Base-by-base conservation (phyloP, 2,113 vertebrate species). In the Erpornis zantholeuca region DNA sequence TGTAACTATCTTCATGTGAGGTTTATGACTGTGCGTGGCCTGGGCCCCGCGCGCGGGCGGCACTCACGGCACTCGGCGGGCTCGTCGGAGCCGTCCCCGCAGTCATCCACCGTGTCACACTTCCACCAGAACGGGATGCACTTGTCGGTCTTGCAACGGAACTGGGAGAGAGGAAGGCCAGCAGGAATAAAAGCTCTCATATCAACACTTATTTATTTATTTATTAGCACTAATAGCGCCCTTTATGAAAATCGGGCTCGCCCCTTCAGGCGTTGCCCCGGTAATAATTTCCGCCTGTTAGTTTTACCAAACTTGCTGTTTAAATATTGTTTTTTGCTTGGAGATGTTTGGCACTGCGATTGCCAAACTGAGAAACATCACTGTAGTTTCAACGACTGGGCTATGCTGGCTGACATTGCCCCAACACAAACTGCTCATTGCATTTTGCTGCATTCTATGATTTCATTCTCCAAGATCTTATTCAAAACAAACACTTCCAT, bases 121-220 rank as follows among this genome's bases (percentile, higher is more conserved):
- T 99, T 99, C 99, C 99, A 99, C 99, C 99, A 99, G 93, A 99
- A 99, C 0, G 99, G 99, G 94, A 99, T 99, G 66, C 99, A 99
- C 97, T 99, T 99, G 91, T 99, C 99, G 16, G 99, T 99, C 85
- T 99, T 99, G 85, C 99, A 99, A 64, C 99, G 99, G 94, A 99
- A 99, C 99, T 99, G 90, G 23, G 71, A 66, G 54, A 69, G 45
- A 69, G 47, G 35, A 71, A 69, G 52, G 50, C 31, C 61, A 45
- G 57, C 22, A 25, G 22, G 40, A 36, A 38, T 4, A 64, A 59
- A 57, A 24, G 3, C 11, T 80, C 73, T 25, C 5, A 21, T 8
- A 5, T 3, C 4, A 54, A 19, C 4, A 3, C 7, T 36, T 5
- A 12, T n/a, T 22, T 35, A 13, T 36, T 57, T 50, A 17, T 20